Evolutionary conservation across 2,888 invertebrate genomes (phyloP).

Genomic region (Megaustenia siamemsis): DNA sequence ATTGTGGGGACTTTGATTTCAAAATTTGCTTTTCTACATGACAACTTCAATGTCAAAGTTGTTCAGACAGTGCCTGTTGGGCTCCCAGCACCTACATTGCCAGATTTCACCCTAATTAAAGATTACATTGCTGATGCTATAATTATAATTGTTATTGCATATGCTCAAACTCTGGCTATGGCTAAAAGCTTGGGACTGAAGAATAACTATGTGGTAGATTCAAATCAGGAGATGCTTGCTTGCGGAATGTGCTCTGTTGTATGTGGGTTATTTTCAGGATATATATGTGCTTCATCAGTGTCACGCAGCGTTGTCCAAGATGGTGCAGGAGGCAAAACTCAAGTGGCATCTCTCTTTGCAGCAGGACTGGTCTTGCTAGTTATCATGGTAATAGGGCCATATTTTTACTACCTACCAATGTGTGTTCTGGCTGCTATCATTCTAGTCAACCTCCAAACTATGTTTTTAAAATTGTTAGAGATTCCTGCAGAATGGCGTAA

Average conservation of each 20-base stretch:
- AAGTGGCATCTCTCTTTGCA: slow-evolving; percentile 68
- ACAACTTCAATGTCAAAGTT: slow-evolving; percentile 52
- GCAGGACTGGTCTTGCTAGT: slow-evolving; percentile 61
- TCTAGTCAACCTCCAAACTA: slow-evolving; percentile 74
- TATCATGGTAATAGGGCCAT: slow-evolving; percentile 57
- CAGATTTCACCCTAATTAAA: slow-evolving; percentile 57
- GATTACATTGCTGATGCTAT: slow-evolving; percentile 80
- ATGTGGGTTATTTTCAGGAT: slow-evolving; percentile 82
- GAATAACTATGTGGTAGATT: slow-evolving; percentile 78
- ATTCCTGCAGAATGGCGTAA: slow-evolving; percentile 54
- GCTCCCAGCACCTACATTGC: slow-evolving; percentile 61
- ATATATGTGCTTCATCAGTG: slow-evolving; percentile 80
- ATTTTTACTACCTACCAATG: slow-evolving; percentile 79
- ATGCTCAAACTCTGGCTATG: slow-evolving; percentile 81
- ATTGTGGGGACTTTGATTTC: slow-evolving; percentile 56
- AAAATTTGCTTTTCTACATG: slow-evolving; percentile 49
- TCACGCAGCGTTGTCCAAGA: slow-evolving; percentile 87
- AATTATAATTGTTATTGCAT: slow-evolving; percentile 81
- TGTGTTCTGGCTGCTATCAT: slow-evolving; percentile 81
- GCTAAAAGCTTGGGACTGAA: slow-evolving; percentile 81
- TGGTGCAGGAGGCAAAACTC: slow-evolving; percentile 90
- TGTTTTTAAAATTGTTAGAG: slow-evolving; percentile 72
- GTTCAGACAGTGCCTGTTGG: slow-evolving; percentile 59
- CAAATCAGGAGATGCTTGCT: slow-evolving; percentile 74
- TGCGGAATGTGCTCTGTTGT: slow-evolving; percentile 82